These are phyloP conservation scores for Euschistus heros DNA, from an alignment of 1,140 invertebrate genomes.

Conservation along the genomic window DNA sequence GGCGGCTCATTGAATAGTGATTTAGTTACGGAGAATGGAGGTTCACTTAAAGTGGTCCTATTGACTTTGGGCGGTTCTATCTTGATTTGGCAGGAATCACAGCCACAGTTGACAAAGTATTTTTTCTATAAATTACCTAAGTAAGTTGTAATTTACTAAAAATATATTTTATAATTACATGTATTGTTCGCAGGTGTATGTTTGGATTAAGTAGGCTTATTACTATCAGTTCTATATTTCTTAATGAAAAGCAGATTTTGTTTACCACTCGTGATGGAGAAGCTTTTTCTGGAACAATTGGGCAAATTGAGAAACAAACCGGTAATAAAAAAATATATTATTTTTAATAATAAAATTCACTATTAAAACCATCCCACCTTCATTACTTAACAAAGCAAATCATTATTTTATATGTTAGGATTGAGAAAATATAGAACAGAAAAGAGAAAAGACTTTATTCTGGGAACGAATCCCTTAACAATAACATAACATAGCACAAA, in stretches of 20 bases:
- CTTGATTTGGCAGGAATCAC: constrained; percentile 52
- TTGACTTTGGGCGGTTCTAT: constrained; percentile 49
- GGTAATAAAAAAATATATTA: not conserved
- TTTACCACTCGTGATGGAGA: constrained; percentile 54
- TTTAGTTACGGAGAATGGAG: constrained; percentile 32
- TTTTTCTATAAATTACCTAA: not conserved
- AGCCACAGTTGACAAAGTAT: constrained; percentile 42
- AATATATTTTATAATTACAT: no score
- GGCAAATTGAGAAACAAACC: not conserved
- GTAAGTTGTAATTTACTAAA: no score
- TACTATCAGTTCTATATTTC: constrained; percentile 43
- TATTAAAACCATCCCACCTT: not conserved
- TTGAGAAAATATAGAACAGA: no score
- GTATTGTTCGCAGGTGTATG: constrained; percentile 41
- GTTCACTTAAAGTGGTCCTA: constrained; percentile 46
- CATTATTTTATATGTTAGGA: no score
- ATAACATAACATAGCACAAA: no score
- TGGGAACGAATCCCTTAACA: not conserved
- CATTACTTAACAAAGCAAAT: no score
- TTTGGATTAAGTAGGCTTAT: constrained; percentile 48
- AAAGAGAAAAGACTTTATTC: no score
- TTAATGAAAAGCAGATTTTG: constrained; percentile 45
- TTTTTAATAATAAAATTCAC: no score
- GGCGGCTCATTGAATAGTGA: constrained; percentile 43
- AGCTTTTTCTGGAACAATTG: constrained; percentile 45